A percentile compares a stretch with the other conserved stretches of the same genome.
phyloP scores from a whole-genome alignment of 2,888 invertebrate species.

The Cheilosia variabilis region DNA sequence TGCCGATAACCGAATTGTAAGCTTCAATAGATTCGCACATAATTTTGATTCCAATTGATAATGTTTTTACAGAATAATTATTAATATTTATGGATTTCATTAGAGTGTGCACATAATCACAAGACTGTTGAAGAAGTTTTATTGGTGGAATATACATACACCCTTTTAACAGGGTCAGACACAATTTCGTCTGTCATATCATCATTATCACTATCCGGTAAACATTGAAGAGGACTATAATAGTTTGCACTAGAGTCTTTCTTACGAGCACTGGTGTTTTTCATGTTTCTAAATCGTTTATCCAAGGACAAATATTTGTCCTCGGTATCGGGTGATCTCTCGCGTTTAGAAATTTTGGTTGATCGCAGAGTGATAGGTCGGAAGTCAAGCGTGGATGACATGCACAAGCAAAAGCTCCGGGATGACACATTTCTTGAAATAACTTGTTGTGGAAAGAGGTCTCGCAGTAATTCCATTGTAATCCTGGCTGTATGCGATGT shows the following conservation, averaged over 20 bases:
- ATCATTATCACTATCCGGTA: not conserved
- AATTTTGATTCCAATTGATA: too few relatives aligned
- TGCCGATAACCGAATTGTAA: not conserved
- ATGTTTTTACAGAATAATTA: too few relatives aligned
- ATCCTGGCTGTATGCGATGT: too few relatives aligned
- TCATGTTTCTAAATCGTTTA: not conserved
- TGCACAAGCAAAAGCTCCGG: constrained; percentile 77
- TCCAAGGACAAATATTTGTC: not conserved
- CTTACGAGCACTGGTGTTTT: not conserved
- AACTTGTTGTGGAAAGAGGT: too few relatives aligned
- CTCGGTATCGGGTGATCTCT: too few relatives aligned
- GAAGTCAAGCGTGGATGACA: not conserved
- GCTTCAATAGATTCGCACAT: too few relatives aligned
- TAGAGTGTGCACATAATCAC: constrained; percentile 11
- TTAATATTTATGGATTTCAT: not conserved
- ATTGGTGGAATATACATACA: constrained; percentile 11
- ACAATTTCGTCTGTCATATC: not conserved
- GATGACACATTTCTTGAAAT: too few relatives aligned
- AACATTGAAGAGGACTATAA: constrained; percentile 1
- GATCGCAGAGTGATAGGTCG: not conserved
- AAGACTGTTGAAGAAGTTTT: constrained; percentile 13
- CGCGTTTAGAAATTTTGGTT: not conserved
- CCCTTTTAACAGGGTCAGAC: constrained; percentile 12
- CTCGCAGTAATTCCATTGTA: too few relatives aligned
- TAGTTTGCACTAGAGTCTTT: not conserved